Percentiles rank a stretch among this genome's conserved stretches.
These are phyloP conservation scores for Plectropomus leopardus DNA, from an alignment of 2,113 vertebrate species.

Conservation along the genomic window DNA sequence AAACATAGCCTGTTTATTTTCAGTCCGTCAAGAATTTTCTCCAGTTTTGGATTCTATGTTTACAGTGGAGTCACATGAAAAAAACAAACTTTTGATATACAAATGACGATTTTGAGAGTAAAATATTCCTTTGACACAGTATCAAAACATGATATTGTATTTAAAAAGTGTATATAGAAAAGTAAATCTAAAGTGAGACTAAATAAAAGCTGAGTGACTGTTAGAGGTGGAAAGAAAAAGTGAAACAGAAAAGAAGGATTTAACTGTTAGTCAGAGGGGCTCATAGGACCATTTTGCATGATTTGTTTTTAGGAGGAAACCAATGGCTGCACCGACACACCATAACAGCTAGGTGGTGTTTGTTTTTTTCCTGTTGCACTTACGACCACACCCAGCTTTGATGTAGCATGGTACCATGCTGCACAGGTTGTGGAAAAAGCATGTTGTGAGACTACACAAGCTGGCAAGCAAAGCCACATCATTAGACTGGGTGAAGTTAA, in stretches of 20 bases:
- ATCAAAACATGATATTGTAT: not conserved
- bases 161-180: not conserved
- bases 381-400: not conserved
- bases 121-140: too few species aligned
- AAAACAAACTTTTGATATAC: too few species aligned
- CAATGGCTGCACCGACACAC: not conserved
- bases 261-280: not conserved
- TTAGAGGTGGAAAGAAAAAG: not conserved
- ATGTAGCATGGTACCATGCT: not conserved
- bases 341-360: constrained; percentile 2
- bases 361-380: not conserved
- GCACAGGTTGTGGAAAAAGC: not conserved
- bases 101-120: too few species aligned
- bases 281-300: not conserved
- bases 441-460: not conserved
- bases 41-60: too few species aligned
- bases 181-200: not conserved
- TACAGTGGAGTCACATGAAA: too few species aligned
- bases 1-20: too few species aligned
- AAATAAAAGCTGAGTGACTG: not conserved
- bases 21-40: too few species aligned
- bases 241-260: not conserved
- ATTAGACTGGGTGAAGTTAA: not conserved
- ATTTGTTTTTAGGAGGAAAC: not conserved
- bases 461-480: not conserved